Evolutionary conservation across 2,113 vertebrate species (phyloP), one percentile per base, ranked within the genome.

Genomic region (Odontophorus gujanensis): DNA sequence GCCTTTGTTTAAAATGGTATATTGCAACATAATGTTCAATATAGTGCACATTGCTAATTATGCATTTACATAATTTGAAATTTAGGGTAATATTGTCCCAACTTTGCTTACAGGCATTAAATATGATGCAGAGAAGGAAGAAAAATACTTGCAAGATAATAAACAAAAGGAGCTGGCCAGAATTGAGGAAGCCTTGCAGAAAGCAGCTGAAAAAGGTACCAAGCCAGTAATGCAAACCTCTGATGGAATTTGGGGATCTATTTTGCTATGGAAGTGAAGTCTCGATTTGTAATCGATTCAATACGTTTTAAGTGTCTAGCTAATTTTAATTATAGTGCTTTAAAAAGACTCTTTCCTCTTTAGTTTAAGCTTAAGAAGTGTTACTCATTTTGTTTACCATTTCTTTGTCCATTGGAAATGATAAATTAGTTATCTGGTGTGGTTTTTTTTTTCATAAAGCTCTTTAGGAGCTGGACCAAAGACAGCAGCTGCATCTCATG

Each of bases 71-170:
- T 42, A 76, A 67, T 55, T 84, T 74, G 28, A 73, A 51, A 59
- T 91, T 83, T 59, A 87, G 76, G 24, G 5, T 81, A 81, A 36
- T 93, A 30, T 69, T 90, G 53, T 83, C 75, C 51, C 13, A 76
- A 40, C 76, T 90, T 96, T 75, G 45, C 17, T 92, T 93, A 42
- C 63, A 99, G 99, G 98, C 12, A 98, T 99, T 81, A 98, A 98
- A 90, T 99, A 99, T 69, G 99, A 99, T 97, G 98, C 98, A 67
- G 98, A 97, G 32, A 99, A 99, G 94, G 99, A 99, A 95, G 99
- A 99, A 97, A 98, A 97, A 59, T 98, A 98, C 67, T 97, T 98
- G 75, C 99, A 99, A 92, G 99, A 99, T 93, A 97, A 96, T 50
- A 99, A 99, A 93, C 99, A 99, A 89, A 99, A 96, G 74, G 99